These are phyloP conservation scores for Prunella himalayana DNA, from an alignment of 2,113 vertebrate species.

Conservation along the genomic window DNA sequence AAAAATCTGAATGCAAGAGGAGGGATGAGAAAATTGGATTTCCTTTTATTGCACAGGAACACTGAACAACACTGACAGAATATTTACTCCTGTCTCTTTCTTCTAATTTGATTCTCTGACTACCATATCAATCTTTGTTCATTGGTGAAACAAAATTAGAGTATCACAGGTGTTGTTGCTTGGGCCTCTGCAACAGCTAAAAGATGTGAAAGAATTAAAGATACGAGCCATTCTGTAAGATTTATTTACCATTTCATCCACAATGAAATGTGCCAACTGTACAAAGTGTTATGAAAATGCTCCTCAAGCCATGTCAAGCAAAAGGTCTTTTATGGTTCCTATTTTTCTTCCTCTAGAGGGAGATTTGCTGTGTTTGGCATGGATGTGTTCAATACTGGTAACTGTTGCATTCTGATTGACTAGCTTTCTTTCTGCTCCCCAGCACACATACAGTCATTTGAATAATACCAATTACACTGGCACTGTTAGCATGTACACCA, in stretches of 20 bases:
- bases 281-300: neutral
- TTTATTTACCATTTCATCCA: neutral
- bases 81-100: slow-evolving; percentile 16
- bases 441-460: neutral
- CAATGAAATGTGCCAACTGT: neutral
- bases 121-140: neutral
- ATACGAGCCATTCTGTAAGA: neutral
- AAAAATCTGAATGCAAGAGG: neutral
- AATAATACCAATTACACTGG: neutral
- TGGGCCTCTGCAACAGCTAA: neutral
- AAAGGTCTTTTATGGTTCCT: neutral
- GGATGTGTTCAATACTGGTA: neutral
- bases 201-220: neutral
- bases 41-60: slow-evolving; percentile 16
- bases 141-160: neutral
- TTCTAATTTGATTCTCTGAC: slow-evolving; percentile 16
- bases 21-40: neutral
- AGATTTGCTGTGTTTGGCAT: neutral
- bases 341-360: neutral
- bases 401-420: neutral
- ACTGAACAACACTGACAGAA: neutral
- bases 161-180: neutral
- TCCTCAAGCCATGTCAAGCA: neutral
- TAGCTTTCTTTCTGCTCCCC: neutral
- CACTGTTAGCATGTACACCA: neutral